phyloP scores from a whole-genome alignment of 1,140 invertebrate genomes.

The Cecropterus lyciades region DNA sequence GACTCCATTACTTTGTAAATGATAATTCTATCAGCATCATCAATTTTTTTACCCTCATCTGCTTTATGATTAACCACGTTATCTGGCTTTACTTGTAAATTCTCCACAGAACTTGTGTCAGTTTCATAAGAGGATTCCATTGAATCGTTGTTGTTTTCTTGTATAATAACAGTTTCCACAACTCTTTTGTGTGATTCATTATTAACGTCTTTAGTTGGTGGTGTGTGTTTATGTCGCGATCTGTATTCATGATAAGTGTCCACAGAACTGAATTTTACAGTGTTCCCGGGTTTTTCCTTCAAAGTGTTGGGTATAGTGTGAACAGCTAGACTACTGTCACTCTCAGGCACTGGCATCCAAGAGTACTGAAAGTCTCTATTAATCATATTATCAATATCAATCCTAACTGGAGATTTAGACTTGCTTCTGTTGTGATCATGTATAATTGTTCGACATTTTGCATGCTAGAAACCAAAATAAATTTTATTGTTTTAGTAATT shows the following conservation, averaged over 20 bases:
- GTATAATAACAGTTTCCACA: slow-evolving; percentile 55
- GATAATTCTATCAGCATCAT: slow-evolving; percentile 68
- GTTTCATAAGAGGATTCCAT: slow-evolving; percentile 46
- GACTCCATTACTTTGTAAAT: slow-evolving; percentile 73
- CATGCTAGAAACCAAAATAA: slow-evolving; percentile 38
- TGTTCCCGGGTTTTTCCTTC: slow-evolving; percentile 59
- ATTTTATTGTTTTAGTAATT: too few species aligned
- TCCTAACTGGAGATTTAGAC: slow-evolving; percentile 54
- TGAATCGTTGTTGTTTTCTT: slow-evolving; percentile 48
- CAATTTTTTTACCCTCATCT: slow-evolving; percentile 21
- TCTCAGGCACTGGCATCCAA: slow-evolving; percentile 76
- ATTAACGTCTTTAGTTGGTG: slow-evolving; percentile 68
- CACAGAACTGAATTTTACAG: slow-evolving; percentile 65
- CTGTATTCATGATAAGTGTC: slow-evolving; percentile 77
- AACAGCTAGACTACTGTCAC: slow-evolving; percentile 61
- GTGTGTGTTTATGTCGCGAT: slow-evolving; percentile 73
- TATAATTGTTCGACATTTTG: slow-evolving; percentile 38
- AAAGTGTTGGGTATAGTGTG: slow-evolving; percentile 61
- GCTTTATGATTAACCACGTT: slow-evolving; percentile 6
- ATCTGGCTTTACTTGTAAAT: slow-evolving; percentile 43
- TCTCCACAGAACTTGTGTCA: slow-evolving; percentile 58
- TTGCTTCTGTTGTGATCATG: slow-evolving; percentile 41
- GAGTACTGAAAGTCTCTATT: slow-evolving; percentile 65
- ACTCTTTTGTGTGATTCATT: slow-evolving; percentile 44
- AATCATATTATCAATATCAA: slow-evolving; percentile 40